These are phyloP conservation scores for Sarcoramphus papa DNA, from an alignment of 2,797 vertebrate genomes.

Conservation along the genomic window DNA sequence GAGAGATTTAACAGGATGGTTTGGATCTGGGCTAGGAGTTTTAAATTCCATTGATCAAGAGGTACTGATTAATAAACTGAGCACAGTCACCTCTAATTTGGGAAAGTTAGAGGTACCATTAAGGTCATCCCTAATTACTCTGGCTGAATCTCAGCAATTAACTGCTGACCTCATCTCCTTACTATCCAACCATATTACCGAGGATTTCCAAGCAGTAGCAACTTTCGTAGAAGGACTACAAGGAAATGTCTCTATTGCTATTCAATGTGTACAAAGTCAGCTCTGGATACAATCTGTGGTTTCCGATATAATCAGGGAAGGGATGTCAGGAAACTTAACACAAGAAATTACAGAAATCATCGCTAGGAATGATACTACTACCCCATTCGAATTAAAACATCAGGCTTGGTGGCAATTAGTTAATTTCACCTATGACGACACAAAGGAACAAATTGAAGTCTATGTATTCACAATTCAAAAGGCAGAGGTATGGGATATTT, in stretches of 20 bases:
- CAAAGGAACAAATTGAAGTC: neutral
- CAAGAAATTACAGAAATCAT: neutral
- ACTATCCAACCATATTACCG: neutral
- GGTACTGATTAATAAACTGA: neutral
- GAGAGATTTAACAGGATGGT: neutral
- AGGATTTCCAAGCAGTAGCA: neutral
- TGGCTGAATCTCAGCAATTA: neutral
- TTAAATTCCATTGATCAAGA: neutral
- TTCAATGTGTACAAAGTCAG: neutral
- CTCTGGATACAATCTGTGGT: neutral
- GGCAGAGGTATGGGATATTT: neutral
- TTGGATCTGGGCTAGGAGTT: neutral
- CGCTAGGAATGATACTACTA: neutral
- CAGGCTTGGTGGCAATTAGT: neutral
- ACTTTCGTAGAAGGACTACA: neutral
- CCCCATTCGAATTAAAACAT: neutral
- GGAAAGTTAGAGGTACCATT: neutral
- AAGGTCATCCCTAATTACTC: neutral
- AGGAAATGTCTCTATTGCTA: neutral
- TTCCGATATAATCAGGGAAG: neutral
- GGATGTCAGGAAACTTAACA: too few relatives aligned
- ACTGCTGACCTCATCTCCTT: neutral
- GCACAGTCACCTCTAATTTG: neutral
- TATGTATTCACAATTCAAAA: neutral
- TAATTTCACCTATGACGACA: neutral